Evolutionary conservation across 2,888 invertebrate species (phyloP).

Genomic region (Epiblema foenella): DNA sequence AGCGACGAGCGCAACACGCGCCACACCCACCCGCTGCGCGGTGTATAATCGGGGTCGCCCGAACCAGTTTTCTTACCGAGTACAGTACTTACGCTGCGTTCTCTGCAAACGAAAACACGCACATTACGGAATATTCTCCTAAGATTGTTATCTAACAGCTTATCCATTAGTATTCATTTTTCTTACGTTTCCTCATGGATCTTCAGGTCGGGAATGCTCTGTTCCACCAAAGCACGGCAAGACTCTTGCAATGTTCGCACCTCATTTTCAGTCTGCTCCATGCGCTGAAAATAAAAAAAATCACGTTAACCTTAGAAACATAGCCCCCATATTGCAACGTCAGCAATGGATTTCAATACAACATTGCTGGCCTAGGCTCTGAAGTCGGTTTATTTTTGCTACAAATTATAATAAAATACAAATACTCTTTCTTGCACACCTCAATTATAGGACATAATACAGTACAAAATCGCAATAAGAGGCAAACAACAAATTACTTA

Average conservation of each 20-base stretch:
- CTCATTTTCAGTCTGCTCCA: conserved; percentile 89
- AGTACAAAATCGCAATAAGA: no score
- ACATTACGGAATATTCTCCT: conserved; percentile 20
- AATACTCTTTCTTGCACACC: no score
- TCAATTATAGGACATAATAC: no score
- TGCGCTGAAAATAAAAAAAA: conserved; percentile 76
- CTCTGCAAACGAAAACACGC: conserved; percentile 57
- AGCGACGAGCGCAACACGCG: conserved; percentile 90
- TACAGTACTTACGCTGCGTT: conserved; percentile 60
- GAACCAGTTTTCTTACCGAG: conserved; percentile 80
- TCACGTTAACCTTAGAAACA: background rate
- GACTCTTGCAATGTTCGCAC: conserved; percentile 88
- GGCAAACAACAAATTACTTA: no score
- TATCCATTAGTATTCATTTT: background rate
- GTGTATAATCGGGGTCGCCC: conserved; percentile 85
- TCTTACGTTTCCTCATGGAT: conserved; percentile 75
- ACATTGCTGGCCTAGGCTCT: background rate
- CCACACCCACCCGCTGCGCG: conserved; percentile 87
- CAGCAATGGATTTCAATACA: no score
- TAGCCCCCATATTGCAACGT: no score
- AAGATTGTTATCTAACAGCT: background rate
- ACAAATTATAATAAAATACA: no score
- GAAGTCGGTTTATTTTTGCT: background rate
- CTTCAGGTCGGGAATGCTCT: conserved; percentile 76
- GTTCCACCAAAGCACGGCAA: conserved; percentile 86